Conservation (phyloP, 2,113 vertebrate species). For the Thermophis baileyi region DNA sequence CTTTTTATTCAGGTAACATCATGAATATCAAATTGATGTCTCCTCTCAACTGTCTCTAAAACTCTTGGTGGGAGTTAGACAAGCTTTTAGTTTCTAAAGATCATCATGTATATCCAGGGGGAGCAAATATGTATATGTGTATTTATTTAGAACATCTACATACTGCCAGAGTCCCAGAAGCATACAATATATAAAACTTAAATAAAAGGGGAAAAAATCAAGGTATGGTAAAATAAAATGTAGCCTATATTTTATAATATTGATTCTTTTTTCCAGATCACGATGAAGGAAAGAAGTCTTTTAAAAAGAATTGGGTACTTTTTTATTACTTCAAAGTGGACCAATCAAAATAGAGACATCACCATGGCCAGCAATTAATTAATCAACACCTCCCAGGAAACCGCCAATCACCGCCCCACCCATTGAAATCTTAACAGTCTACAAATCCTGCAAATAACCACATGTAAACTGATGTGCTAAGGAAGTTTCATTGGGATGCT, state of each 20-base stretch:
- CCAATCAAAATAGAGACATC: neutral
- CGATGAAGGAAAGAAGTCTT: neutral
- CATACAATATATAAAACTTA: neutral
- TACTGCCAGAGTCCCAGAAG: neutral
- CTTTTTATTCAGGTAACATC: neutral
- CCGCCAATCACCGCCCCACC: neutral
- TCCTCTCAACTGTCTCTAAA: neutral
- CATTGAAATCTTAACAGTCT: neutral
- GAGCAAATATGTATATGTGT: neutral
- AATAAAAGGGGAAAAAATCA: neutral
- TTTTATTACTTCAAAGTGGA: neutral
- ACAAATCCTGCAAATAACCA: neutral
- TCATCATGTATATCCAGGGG: neutral
- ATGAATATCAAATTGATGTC: neutral
- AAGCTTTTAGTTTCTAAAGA: neutral
- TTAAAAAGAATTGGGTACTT: neutral
- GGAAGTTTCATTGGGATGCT: neutral
- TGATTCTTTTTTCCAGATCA: neutral
- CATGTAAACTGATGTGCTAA: neutral
- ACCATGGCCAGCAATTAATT: neutral
- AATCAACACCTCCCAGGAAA: neutral
- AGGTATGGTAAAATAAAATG: neutral
- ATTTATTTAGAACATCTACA: neutral
- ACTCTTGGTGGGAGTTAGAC: neutral
- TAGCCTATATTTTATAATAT: neutral